Conservation (phyloP, 2,888 invertebrate species). For the Laothoe populi region DNA sequence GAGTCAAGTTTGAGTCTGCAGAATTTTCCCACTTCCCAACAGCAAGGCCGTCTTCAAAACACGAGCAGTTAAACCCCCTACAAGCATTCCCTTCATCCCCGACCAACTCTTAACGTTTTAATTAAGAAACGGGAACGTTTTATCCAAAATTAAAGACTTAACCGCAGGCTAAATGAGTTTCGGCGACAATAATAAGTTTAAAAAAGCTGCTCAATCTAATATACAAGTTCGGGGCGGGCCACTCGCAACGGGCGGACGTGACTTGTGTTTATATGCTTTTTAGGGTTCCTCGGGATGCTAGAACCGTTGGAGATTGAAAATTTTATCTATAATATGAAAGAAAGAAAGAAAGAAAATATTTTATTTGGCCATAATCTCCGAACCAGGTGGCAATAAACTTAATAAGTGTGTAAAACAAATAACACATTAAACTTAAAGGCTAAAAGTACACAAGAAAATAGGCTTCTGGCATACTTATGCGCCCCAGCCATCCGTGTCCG, state of each 20-base stretch:
- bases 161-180: constrained; percentile 66
- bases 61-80: not conserved
- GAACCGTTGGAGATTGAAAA: not conserved
- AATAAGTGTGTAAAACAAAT: too few relatives aligned
- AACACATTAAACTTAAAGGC: too few relatives aligned
- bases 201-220: constrained; percentile 68
- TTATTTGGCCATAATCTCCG: too few relatives aligned
- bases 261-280: constrained; percentile 63
- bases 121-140: constrained; percentile 18
- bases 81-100: not conserved
- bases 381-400: too few relatives aligned
- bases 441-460: too few relatives aligned
- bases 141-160: constrained; percentile 11
- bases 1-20: too few relatives aligned
- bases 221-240: constrained; percentile 61
- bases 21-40: not conserved
- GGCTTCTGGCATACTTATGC: too few relatives aligned
- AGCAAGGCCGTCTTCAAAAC: not conserved
- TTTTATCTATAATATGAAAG: too few relatives aligned
- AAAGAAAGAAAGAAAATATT: too few relatives aligned
- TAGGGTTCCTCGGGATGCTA: constrained; percentile 32
- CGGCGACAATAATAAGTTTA: constrained; percentile 69
- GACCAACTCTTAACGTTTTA: constrained; percentile 13
- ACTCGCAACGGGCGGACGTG: constrained; percentile 73
- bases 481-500: too few relatives aligned